A percentile compares a stretch with the other conserved stretches of the same genome.
phyloP scores from a whole-genome alignment of 2,888 invertebrate species.

The Drosophila testacea region DNA sequence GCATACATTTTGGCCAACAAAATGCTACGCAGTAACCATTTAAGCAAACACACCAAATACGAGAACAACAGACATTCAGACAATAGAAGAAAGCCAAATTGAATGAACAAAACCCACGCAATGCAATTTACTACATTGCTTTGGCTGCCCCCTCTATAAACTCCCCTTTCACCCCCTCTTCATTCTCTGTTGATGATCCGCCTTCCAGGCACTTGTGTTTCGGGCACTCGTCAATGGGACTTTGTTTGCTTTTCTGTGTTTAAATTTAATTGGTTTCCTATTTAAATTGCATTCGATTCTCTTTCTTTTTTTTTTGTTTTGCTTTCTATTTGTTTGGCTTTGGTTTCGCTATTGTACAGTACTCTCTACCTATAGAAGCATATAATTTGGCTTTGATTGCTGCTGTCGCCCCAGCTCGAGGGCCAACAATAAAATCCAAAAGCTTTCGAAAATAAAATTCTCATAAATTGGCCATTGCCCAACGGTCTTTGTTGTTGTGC shows the following conservation, averaged over 20 bases:
- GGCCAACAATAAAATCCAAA: constrained; percentile 58
- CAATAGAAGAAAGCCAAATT: constrained; percentile 38
- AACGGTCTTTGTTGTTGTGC: constrained; percentile 55
- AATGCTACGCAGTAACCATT: background rate
- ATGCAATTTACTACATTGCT: constrained; percentile 77
- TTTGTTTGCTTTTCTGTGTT: constrained; percentile 58
- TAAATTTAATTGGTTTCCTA: constrained; percentile 81
- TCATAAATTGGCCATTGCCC: constrained; percentile 66
- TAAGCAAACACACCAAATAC: constrained; percentile 43
- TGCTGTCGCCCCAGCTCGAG: constrained; percentile 30
- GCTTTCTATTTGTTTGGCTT: constrained; percentile 46
- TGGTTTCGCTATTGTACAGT: constrained; percentile 12
- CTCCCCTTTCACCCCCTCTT: background rate
- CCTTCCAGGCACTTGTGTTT: constrained; percentile 22
- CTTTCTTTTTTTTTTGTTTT: constrained; percentile 13
- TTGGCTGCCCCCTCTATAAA: constrained; percentile 45
- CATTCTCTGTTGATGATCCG: background rate
- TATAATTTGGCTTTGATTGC: constrained; percentile 68
- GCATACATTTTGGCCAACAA: constrained; percentile 1
- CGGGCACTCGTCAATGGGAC: constrained; percentile 38
- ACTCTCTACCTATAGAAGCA: constrained; percentile 25
- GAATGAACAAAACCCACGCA: constrained; percentile 57
- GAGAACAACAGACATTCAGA: constrained; percentile 50
- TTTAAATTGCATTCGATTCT: constrained; percentile 72
- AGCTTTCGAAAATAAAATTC: constrained; percentile 57